Conservation (phyloP, 1,140 invertebrate species). For the Cepaea nemoralis region DNA sequence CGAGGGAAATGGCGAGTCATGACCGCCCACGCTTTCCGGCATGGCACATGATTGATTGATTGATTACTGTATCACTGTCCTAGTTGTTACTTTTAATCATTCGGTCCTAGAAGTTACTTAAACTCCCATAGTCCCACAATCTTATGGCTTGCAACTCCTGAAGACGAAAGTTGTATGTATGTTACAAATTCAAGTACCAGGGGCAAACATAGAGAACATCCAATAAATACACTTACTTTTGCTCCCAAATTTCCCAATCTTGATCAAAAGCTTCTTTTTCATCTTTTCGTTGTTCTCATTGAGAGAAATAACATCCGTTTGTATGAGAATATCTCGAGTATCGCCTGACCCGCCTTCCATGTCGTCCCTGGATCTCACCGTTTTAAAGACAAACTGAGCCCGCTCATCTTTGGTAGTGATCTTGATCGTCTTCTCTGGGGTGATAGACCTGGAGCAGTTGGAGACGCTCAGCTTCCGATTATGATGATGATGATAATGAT, state of each 20-base stretch:
- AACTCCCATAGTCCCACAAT: no score
- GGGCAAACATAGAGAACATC: no score
- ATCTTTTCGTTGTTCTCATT: conserved; percentile 37
- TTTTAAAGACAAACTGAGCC: conserved; percentile 30
- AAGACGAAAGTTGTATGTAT: no score
- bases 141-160: no score
- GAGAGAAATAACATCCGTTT: conserved; percentile 33
- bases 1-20: no score
- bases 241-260: conserved; percentile 23
- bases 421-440: conserved; percentile 13
- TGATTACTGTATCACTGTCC: no score
- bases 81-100: no score
- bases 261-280: conserved; percentile 29
- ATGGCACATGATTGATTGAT: no score
- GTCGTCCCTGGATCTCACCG: conserved; percentile 19
- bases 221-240: conserved; percentile 33
- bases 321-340: conserved; percentile 33
- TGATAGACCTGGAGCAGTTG: background rate
- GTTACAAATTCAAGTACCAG: no score
- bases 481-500: conserved; percentile 10
- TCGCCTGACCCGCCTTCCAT: background rate
- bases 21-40: no score
- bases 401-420: conserved; percentile 26
- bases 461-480: background rate
- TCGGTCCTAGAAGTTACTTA: no score